Conservation (phyloP, 2,113 vertebrate genomes). For the Gambusia affinis region DNA sequence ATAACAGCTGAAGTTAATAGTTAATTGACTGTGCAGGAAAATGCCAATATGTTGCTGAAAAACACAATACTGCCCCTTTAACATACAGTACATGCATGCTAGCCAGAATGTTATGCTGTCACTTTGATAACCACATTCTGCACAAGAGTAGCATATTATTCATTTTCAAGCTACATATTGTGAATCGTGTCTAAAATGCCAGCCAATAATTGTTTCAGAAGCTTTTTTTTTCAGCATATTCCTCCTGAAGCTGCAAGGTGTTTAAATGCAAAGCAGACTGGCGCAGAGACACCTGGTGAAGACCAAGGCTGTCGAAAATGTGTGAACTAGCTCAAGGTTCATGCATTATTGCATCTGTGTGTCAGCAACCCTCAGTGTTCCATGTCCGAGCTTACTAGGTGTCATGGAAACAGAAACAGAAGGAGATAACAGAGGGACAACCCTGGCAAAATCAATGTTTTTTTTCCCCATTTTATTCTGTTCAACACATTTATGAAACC, state of each 20-base stretch:
- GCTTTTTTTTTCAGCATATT: neutral
- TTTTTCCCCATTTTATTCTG: no score
- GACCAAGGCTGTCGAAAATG: constrained; percentile 15
- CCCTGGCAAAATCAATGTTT: neutral
- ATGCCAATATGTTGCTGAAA: no score
- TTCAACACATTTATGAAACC: neutral
- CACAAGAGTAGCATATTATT: no score
- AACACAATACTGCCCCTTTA: no score
- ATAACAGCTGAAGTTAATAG: no score
- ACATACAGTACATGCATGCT: no score
- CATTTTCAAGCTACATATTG: no score
- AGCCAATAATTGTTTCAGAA: neutral
- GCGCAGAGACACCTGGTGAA: neutral
- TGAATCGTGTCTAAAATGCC: no score
- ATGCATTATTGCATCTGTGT: constrained; percentile 19
- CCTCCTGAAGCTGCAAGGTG: neutral
- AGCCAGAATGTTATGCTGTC: no score
- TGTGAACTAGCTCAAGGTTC: constrained; percentile 26
- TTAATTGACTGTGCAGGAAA: no score
- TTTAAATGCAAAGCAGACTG: neutral
- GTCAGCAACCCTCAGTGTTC: constrained; percentile 19
- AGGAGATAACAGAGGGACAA: constrained; percentile 14
- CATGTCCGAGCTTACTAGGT: constrained; percentile 1
- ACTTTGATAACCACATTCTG: no score
- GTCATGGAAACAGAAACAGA: constrained; percentile 24